Base-by-base conservation (phyloP, 2,888 invertebrate species). In the Autographa gamma region DNA sequence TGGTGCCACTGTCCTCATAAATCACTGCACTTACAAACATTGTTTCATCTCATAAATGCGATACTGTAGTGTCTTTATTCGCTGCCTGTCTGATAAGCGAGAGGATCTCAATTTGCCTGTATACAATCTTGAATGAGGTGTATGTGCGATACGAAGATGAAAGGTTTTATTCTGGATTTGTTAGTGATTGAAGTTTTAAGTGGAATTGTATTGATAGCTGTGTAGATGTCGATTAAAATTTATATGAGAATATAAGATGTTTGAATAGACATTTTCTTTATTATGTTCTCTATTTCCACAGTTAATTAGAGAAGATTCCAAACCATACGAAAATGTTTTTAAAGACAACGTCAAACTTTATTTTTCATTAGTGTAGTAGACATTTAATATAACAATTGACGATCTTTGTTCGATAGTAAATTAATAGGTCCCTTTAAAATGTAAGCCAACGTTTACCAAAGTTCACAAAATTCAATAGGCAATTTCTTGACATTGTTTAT, bases 21-120 rank as follows among this genome's bases (percentile, higher is more conserved):
- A 93, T 93, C 93, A 91, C 88, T 79, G 85, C 86, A 88, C 87
- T 88, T 88, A 86, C 89, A 88, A 78, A 83, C 83, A 90, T 90
- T 90, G 89, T 92, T 91, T 87, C 86, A 84, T 86, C 85, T 92
- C 90, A 91, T 92, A 92, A 92, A 92, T 91, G 87, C 86, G 78
- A 82, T 86, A 86, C 43, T 73, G 86, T 79, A 86, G 85, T 82
- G 90, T 91, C 92, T 93, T 91, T 88, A 92, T 92, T 90, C 83
- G 85, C 85, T 71, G 80, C 76, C 71, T 77, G 67, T 60, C 79
- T 79, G 89, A 88, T 88, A 88, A 84, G 73, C 69, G 60, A 43
- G 18, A 43, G 79, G 70, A 77, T 78, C 78, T 81, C 79, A 79
- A 81, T 79, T 75, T 75, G 58, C 75, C 68, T 74, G 75, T 18